Percentiles rank a stretch among this genome's conserved stretches.
Evolutionary conservation across 2,113 vertebrate species (phyloP).

Genomic region (Coryphaenoides rupestris): DNA sequence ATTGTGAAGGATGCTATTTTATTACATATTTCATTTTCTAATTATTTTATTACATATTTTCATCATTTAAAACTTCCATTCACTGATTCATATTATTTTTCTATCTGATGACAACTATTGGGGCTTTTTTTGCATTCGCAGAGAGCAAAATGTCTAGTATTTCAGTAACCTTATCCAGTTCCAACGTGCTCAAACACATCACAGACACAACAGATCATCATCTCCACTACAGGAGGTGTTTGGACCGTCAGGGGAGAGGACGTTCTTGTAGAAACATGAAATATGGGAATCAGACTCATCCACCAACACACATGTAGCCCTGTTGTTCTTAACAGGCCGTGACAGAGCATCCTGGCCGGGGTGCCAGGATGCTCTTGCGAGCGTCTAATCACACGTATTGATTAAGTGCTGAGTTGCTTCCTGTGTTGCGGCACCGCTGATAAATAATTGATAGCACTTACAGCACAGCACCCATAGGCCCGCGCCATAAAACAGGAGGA

Average conservation of each 20-base stretch:
- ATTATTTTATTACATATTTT: too few relatives aligned
- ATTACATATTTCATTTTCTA: too few relatives aligned
- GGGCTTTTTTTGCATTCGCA: too few relatives aligned
- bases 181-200: too few relatives aligned
- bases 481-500: conserved; percentile 44
- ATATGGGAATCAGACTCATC: not conserved
- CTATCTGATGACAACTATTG: too few relatives aligned
- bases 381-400: conserved; percentile 56
- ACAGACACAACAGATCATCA: too few relatives aligned
- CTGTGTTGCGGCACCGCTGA: conserved; percentile 57
- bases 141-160: too few relatives aligned
- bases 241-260: not conserved
- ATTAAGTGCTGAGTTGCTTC: conserved; percentile 61
- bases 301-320: conserved; percentile 2
- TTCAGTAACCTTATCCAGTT: too few relatives aligned
- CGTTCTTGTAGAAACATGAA: not conserved
- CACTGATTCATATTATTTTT: too few relatives aligned
- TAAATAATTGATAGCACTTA: conserved; percentile 68
- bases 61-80: too few relatives aligned
- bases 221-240: not conserved
- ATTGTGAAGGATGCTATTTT: too few relatives aligned
- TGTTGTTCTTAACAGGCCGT: conserved; percentile 26
- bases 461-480: conserved; percentile 37
- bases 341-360: conserved; percentile 32
- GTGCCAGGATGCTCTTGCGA: conserved; percentile 28